Evolutionary conservation across 2,888 invertebrate species (phyloP).

Genomic region (Exocentrus adspersus): DNA sequence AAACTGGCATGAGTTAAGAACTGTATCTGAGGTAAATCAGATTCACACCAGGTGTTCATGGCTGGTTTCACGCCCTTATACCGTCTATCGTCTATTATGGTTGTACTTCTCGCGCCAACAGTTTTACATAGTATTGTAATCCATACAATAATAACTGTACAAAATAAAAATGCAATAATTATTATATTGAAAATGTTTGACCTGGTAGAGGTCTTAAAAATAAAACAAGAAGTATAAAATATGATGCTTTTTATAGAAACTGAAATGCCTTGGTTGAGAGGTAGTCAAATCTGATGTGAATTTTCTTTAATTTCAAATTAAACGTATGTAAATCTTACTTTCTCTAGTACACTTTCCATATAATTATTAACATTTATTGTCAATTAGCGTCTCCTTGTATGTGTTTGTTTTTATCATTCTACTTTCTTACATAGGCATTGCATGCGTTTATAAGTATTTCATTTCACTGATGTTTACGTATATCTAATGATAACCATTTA

Average conservation of each 20-base stretch:
- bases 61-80: too few species aligned
- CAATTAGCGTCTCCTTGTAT: not conserved
- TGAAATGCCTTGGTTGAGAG: not conserved
- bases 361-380: not conserved
- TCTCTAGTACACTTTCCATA: not conserved
- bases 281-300: not conserved
- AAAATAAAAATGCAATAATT: too few species aligned
- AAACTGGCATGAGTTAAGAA: too few species aligned
- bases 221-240: too few species aligned
- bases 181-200: too few species aligned
- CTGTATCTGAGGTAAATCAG: too few species aligned
- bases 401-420: not conserved
- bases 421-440: not conserved
- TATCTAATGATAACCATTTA: not conserved
- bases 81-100: too few species aligned
- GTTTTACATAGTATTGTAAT: too few species aligned
- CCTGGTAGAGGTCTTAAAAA: too few species aligned
- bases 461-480: not conserved
- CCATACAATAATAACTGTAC: too few species aligned
- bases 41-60: too few species aligned
- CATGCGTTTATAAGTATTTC: not conserved
- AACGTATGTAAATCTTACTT: not conserved
- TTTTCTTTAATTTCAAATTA: not conserved
- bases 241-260: not conserved
- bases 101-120: too few species aligned